phyloP scores from a whole-genome alignment of 1,140 invertebrate species.

The Drosophila nigrodunni region DNA sequence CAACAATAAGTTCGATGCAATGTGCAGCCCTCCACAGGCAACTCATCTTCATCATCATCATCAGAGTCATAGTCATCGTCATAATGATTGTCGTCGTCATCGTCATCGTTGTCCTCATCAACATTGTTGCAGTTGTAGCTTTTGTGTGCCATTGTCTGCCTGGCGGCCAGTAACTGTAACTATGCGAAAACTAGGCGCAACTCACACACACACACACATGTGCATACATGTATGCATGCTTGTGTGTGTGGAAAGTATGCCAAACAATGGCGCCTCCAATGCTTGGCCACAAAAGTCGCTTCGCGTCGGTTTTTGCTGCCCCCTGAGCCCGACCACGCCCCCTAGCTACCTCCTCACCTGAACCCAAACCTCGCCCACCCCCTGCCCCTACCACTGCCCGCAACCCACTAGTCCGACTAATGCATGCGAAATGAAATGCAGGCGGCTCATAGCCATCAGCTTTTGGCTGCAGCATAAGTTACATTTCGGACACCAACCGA shows the following conservation, averaged over 20 bases:
- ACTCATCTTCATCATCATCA: conserved; percentile 48
- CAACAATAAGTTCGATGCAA: conserved; percentile 21
- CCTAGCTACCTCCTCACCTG: background rate
- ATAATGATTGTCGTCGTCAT: conserved; percentile 1
- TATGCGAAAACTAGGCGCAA: conserved; percentile 67
- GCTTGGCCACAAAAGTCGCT: conserved; percentile 57
- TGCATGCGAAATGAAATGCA: conserved; percentile 55
- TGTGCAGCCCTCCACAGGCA: conserved; percentile 33
- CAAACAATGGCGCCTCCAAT: conserved; percentile 80
- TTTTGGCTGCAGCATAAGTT: conserved; percentile 68
- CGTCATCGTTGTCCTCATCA: conserved; percentile 24
- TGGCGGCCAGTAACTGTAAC: conserved; percentile 71
- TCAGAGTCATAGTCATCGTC: conserved; percentile 11
- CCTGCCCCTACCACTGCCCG: no score
- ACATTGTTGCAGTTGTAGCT: conserved; percentile 58
- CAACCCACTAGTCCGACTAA: conserved; percentile 12
- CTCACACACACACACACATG: conserved; percentile 1
- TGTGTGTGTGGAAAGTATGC: conserved; percentile 62
- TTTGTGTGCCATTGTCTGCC: conserved; percentile 72
- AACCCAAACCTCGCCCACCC: background rate
- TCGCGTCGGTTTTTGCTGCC: conserved; percentile 13
- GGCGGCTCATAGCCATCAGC: conserved; percentile 71
- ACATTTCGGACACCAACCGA: conserved; percentile 54
- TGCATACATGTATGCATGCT: conserved; percentile 21
- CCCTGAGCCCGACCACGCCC: background rate